Percentiles rank a stretch among this genome's conserved stretches.
phyloP scores from a whole-genome alignment of 1,140 invertebrate genomes.

The Bombus superbus region DNA sequence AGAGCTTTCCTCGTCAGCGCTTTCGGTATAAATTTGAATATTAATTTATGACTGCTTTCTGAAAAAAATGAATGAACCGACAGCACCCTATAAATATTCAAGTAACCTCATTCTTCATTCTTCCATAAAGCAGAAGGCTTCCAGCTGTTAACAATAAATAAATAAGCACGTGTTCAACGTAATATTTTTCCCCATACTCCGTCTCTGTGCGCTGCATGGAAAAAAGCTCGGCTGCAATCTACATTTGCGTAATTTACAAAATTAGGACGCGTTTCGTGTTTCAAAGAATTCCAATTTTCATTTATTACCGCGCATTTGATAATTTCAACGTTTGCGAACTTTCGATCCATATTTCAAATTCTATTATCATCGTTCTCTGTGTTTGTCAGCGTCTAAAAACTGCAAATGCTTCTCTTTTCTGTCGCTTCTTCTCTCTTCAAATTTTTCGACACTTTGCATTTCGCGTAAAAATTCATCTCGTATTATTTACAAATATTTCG shows the following conservation, averaged over 20 bases:
- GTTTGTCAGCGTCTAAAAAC: no score
- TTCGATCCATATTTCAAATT: background rate
- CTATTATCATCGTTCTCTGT: background rate
- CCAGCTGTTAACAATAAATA: constrained; percentile 34
- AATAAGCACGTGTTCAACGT: constrained; percentile 11
- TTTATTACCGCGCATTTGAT: background rate
- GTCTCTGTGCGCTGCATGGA: background rate
- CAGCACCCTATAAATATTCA: constrained; percentile 35
- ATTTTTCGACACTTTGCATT: background rate
- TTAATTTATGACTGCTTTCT: constrained; percentile 42
- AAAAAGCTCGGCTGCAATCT: background rate
- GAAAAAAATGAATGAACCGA: constrained; percentile 28
- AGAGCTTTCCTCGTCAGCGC: constrained; percentile 2
- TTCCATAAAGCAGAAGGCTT: constrained; percentile 9
- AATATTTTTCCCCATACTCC: background rate
- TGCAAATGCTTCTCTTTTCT: no score
- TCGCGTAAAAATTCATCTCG: background rate
- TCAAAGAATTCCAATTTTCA: background rate
- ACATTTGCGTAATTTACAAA: background rate
- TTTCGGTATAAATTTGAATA: constrained; percentile 48
- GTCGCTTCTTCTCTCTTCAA: background rate
- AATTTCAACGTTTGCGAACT: background rate
- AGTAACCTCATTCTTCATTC: constrained; percentile 23
- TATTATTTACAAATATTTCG: background rate
- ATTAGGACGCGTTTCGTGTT: no score